These are phyloP conservation scores for Hyperopisus bebe DNA, from an alignment of 2,113 vertebrate genomes.

Conservation along the genomic window DNA sequence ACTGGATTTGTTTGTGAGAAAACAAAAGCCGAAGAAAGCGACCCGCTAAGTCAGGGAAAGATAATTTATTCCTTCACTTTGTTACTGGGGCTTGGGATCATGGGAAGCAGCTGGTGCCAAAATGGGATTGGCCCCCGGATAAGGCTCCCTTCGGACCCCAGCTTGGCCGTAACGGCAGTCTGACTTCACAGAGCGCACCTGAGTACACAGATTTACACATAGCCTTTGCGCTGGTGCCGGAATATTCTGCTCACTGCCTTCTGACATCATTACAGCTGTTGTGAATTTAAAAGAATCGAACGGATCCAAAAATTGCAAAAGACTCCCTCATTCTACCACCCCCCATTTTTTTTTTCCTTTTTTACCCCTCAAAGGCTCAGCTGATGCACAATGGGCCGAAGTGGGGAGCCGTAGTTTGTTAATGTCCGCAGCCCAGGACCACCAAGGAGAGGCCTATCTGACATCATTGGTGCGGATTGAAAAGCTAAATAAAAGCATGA, in stretches of 20 bases:
- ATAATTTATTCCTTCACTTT: conserved; percentile 45
- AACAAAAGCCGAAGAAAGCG: conserved; percentile 23
- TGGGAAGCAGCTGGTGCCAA: conserved; percentile 47
- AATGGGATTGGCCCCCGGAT: conserved; percentile 46
- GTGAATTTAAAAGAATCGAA: conserved; percentile 52
- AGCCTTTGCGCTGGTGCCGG: conserved; percentile 51
- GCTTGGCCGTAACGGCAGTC: conserved; percentile 48
- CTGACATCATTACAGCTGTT: conserved; percentile 70
- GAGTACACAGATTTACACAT: conserved; percentile 67
- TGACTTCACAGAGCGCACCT: conserved; percentile 65
- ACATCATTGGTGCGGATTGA: conserved; percentile 10
- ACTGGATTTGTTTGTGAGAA: conserved; percentile 35
- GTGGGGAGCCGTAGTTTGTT: conserved; percentile 8
- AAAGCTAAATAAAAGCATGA: conserved; percentile 7
- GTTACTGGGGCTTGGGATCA: conserved; percentile 45
- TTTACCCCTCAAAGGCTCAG: conserved; percentile 26
- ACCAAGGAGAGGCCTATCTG: conserved; percentile 30
- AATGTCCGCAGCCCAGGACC: conserved; percentile 34
- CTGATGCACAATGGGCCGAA: conserved; percentile 32
- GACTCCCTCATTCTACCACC: conserved; percentile 16
- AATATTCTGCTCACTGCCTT: conserved; percentile 55
- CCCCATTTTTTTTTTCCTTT: conserved; percentile 19
- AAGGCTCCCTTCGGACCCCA: conserved; percentile 46
- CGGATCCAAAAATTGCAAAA: conserved; percentile 26
- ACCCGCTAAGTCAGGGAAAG: conserved; percentile 37